Evolutionary conservation across 2,888 invertebrate genomes (phyloP).

Genomic region (Celastrina argiolus): DNA sequence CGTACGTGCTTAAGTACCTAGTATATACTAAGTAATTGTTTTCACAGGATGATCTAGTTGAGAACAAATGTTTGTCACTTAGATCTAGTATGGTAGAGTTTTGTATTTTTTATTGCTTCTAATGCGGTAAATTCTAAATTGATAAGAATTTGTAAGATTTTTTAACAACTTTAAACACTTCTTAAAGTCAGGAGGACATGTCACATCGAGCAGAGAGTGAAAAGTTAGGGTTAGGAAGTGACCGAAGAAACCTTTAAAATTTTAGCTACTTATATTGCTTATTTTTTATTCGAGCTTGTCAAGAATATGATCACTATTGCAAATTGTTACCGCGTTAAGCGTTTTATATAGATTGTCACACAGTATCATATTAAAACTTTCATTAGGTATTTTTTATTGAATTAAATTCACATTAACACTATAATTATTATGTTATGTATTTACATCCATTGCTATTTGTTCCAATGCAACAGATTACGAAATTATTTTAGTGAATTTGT

Average conservation of each 20-base stretch:
- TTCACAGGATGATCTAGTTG: background rate
- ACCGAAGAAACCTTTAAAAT: too few relatives aligned
- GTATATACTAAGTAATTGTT: slow-evolving; percentile 1
- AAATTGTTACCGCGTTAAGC: too few relatives aligned
- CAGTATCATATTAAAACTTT: background rate
- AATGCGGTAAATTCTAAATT: too few relatives aligned
- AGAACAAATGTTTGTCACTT: background rate
- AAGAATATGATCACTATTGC: too few relatives aligned
- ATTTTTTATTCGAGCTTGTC: too few relatives aligned
- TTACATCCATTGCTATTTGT: background rate
- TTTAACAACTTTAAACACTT: too few relatives aligned
- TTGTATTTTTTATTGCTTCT: too few relatives aligned
- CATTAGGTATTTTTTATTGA: background rate
- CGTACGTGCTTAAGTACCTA: background rate
- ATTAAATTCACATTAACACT: background rate
- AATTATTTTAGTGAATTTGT: background rate
- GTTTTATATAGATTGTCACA: background rate
- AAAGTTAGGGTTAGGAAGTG: too few relatives aligned
- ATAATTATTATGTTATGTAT: background rate
- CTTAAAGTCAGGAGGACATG: too few relatives aligned
- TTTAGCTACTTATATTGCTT: too few relatives aligned
- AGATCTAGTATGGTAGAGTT: background rate
- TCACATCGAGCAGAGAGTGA: too few relatives aligned
- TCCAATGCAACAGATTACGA: background rate
- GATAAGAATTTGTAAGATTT: too few relatives aligned